Evolutionary conservation across 2,113 vertebrate species (phyloP).

Genomic region (Epinephelus fuscoguttatus): DNA sequence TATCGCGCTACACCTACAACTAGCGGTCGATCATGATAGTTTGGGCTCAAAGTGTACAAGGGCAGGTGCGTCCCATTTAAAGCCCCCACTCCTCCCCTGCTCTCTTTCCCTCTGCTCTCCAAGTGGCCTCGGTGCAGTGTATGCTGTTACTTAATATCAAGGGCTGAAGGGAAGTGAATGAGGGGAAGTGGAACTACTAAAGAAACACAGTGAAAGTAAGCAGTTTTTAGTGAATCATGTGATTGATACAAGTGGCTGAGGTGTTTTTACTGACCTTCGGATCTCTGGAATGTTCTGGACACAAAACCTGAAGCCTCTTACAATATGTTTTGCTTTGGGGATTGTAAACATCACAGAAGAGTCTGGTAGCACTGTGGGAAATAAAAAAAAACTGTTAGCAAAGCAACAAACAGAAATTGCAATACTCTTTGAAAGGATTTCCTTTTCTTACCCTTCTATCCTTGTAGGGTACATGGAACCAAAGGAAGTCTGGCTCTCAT

Average conservation of each 20-base stretch:
- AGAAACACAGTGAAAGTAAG: not conserved
- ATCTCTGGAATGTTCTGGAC: slow-evolving; percentile 94
- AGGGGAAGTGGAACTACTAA: not conserved
- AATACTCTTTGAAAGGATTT: not conserved
- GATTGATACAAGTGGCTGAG: not conserved
- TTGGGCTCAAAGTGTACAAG: not conserved
- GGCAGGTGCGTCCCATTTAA: too few species aligned
- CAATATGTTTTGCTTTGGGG: slow-evolving; percentile 96
- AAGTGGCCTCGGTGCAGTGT: not conserved
- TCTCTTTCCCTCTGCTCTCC: not conserved
- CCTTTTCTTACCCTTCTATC: slow-evolving; percentile 91
- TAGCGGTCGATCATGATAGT: not conserved
- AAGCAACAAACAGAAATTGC: not conserved
- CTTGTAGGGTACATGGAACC: slow-evolving; percentile 95
- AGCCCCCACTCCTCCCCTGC: not conserved
- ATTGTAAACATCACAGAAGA: slow-evolving; percentile 96
- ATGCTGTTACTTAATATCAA: not conserved
- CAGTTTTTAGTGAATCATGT: not conserved
- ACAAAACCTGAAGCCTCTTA: slow-evolving; percentile 94
- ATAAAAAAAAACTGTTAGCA: not conserved
- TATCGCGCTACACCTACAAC: not conserved
- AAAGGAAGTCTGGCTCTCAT: slow-evolving; percentile 96
- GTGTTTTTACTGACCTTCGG: slow-evolving; percentile 87
- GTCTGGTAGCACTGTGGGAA: slow-evolving; percentile 88
- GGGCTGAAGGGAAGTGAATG: not conserved